These are phyloP conservation scores for Aegotheles bennettii DNA, from an alignment of 2,113 vertebrate genomes.

Conservation along the genomic window DNA sequence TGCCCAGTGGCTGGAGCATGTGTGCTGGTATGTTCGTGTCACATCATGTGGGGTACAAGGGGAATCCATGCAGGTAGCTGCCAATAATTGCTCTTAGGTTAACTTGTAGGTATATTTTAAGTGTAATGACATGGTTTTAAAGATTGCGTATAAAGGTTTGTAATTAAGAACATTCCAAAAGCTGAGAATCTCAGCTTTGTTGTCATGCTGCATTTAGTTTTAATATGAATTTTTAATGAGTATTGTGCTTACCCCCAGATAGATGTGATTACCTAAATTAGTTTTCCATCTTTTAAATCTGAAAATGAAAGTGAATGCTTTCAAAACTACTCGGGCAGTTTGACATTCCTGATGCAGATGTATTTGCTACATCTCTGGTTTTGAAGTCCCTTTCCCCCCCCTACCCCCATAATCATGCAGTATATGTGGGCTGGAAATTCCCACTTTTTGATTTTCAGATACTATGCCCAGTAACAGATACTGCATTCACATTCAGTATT, in stretches of 20 bases:
- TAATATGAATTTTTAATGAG: not conserved
- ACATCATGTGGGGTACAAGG: not conserved
- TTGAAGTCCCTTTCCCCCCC: not conserved
- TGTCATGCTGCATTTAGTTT: not conserved
- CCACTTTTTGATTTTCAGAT: not conserved
- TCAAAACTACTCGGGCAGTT: not conserved
- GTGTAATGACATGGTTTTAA: not conserved
- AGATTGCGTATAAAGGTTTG: not conserved
- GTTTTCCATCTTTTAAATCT: not conserved
- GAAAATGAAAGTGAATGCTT: not conserved
- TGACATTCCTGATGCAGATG: not conserved
- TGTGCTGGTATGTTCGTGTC: accelerated
- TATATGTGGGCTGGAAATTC: not conserved
- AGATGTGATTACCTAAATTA: not conserved
- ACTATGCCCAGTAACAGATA: not conserved
- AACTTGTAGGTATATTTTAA: not conserved
- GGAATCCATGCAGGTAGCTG: not conserved
- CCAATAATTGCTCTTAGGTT: not conserved
- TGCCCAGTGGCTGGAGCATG: not conserved
- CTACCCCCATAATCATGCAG: too few relatives aligned
- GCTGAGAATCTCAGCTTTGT: not conserved
- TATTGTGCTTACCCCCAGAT: not conserved
- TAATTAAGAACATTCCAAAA: not conserved
- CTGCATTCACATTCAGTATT: not conserved
- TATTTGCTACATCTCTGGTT: not conserved